Evolutionary conservation across 2,797 vertebrate species (phyloP).

Genomic region (Lates japonicus): DNA sequence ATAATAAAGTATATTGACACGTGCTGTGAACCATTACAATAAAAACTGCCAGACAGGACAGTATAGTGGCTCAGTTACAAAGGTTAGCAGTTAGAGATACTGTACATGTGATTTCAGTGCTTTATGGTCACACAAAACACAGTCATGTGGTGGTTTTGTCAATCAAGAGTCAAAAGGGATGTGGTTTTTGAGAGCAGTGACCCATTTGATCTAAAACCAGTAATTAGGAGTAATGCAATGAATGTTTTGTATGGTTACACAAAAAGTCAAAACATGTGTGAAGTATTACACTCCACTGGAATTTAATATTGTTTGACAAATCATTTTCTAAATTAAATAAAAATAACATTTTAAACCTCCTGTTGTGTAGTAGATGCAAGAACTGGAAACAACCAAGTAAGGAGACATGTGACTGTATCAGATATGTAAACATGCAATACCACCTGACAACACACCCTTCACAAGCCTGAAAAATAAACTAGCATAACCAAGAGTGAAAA

Average conservation of each 20-base stretch:
- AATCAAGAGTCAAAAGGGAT: not conserved
- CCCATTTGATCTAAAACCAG: not conserved
- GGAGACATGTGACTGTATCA: conserved; percentile 28
- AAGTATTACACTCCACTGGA: not conserved
- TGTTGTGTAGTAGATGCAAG: not conserved
- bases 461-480: not conserved
- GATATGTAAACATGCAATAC: conserved; percentile 40
- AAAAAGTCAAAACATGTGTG: not conserved
- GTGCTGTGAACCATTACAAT: not conserved
- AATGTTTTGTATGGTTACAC: not conserved
- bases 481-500: not conserved
- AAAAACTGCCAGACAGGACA: not conserved
- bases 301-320: not conserved
- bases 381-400: conserved; percentile 7
- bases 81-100: not conserved
- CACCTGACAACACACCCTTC: not conserved
- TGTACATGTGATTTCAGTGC: not conserved
- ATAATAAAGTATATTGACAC: not conserved
- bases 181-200: not conserved
- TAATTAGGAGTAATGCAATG: not conserved
- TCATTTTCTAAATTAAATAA: not conserved
- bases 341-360: not conserved
- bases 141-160: not conserved
- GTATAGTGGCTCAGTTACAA: not conserved
- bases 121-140: not conserved